phyloP scores from a whole-genome alignment of 2,797 vertebrate species.

The Brachyrhaphis roseni region DNA sequence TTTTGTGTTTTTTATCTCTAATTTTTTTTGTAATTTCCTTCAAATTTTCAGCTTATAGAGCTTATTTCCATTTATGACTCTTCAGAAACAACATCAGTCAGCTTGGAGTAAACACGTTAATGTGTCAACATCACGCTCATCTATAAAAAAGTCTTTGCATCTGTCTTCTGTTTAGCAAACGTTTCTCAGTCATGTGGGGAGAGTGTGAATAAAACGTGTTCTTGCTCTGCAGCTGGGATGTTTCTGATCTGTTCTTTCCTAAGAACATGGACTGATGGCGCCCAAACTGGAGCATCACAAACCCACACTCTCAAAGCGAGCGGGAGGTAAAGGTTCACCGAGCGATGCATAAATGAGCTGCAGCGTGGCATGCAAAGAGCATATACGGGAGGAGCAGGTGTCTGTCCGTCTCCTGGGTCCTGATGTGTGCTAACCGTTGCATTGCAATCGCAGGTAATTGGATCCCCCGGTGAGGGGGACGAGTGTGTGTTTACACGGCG shows the following conservation, averaged over 20 bases:
- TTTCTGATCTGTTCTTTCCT: conserved; percentile 8
- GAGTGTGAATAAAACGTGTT: conserved; percentile 2
- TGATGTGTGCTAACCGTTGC: conserved; percentile 57
- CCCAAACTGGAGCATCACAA: conserved; percentile 19
- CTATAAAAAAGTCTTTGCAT: conserved; percentile 13
- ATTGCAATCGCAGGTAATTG: conserved; percentile 67
- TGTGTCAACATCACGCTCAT: conserved; percentile 10
- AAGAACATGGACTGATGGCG: conserved; percentile 27
- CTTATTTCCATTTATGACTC: not conserved
- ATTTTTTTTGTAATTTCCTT: too few species aligned
- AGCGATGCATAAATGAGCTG: conserved; percentile 58
- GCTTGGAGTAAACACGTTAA: conserved; percentile 36
- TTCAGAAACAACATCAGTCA: not conserved
- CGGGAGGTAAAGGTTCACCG: conserved; percentile 52
- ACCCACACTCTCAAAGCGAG: conserved; percentile 8
- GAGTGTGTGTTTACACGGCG: conserved; percentile 59
- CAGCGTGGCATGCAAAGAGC: conserved; percentile 36
- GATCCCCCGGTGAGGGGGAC: conserved; percentile 39
- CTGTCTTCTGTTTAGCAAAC: conserved; percentile 8
- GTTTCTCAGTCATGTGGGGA: conserved; percentile 12
- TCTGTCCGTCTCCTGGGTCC: conserved; percentile 53
- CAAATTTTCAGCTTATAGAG: too few species aligned
- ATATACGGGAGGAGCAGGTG: conserved; percentile 1
- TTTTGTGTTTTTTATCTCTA: too few species aligned
- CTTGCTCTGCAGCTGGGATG: conserved; percentile 1